Evolutionary conservation across 2,797 vertebrate species (phyloP), one percentile per base, ranked within the genome.

Genomic region (Dermochelys coriacea): DNA sequence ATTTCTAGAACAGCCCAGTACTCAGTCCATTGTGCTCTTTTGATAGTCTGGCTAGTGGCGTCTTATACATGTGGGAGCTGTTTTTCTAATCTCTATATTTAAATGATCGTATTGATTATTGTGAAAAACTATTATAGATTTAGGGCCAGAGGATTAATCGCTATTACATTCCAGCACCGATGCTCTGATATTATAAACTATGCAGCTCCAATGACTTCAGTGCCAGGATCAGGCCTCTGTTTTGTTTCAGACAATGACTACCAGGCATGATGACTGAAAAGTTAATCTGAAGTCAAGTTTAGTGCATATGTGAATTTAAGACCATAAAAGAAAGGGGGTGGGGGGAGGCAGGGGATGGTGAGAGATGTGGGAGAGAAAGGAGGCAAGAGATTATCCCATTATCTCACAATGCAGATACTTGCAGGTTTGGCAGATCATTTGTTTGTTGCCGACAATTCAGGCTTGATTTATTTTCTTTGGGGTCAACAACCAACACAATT

Each of bases 31-130:
- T 71, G 7, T 91, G 51, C n/a, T 88, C 50, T 91, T 85, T 16
- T 90, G 41, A 27, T 95, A 94, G 34, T 55, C 34, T 55, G 1
- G 12, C 68, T 31, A 75, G 80, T 12, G 87, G 55, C 23, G 64
- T 95, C 51, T 81, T 90, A 34, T 55, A 82, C 19, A 82, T 54
- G 85, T 79, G 84, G 52, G 95, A 85, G 91, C 82, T 23, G 12
- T 80, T 90, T 57, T 3, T 75, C 87, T 74, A 45, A 82, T 78
- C 23, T 87, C 37, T 14, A 34, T 75, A 77, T 85, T 23, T 47
- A n/a, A 74, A 68, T 37, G 18, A 68, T n/a, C n/a, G n/a, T n/a
- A n/a, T n/a, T n/a, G n/a, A n/a, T n/a, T n/a, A n/a, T n/a, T n/a
- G n/a, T n/a, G n/a, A n/a, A n/a, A n/a, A n/a, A n/a, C n/a, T n/a